phyloP scores from a whole-genome alignment of 53 echinoderm and acorn worm species.

The Temnopleurus reevesii region DNA sequence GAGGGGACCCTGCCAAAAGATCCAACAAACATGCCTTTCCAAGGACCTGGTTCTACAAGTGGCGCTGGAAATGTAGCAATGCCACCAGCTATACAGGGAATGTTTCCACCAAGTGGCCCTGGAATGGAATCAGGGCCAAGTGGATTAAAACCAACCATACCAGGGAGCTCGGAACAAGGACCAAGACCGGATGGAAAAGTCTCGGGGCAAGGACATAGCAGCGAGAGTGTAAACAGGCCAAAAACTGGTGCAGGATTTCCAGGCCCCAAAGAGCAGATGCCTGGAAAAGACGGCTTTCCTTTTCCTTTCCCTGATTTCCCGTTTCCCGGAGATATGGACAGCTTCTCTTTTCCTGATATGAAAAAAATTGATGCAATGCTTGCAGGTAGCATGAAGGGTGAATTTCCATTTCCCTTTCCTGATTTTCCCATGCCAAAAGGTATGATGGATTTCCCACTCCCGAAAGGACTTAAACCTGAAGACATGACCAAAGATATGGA shows the following conservation, averaged over 20 bases:
- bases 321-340: constrained; percentile 40
- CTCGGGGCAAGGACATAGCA: constrained; percentile 24
- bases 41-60: neutral
- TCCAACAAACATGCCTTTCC: neutral
- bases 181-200: constrained; percentile 43
- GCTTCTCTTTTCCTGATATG: constrained; percentile 32
- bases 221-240: constrained; percentile 27
- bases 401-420: constrained; percentile 52
- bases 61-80: neutral
- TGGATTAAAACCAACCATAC: neutral
- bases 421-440: constrained; percentile 47
- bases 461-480: constrained; percentile 42
- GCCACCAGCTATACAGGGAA: neutral
- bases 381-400: constrained; percentile 45
- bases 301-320: constrained; percentile 55
- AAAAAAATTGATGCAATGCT: constrained; percentile 49
- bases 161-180: constrained; percentile 30
- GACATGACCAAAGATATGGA: constrained; percentile 52
- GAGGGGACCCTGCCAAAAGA: neutral
- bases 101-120: neutral
- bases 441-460: constrained; percentile 43
- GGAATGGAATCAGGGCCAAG: constrained; percentile 16
- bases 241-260: constrained; percentile 25
- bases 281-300: constrained; percentile 22
- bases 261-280: constrained; percentile 51